A percentile compares a stretch with the other conserved stretches of the same genome.
These are phyloP conservation scores for Stegastes partitus DNA, from an alignment of 2,113 vertebrate genomes.

Conservation along the genomic window DNA sequence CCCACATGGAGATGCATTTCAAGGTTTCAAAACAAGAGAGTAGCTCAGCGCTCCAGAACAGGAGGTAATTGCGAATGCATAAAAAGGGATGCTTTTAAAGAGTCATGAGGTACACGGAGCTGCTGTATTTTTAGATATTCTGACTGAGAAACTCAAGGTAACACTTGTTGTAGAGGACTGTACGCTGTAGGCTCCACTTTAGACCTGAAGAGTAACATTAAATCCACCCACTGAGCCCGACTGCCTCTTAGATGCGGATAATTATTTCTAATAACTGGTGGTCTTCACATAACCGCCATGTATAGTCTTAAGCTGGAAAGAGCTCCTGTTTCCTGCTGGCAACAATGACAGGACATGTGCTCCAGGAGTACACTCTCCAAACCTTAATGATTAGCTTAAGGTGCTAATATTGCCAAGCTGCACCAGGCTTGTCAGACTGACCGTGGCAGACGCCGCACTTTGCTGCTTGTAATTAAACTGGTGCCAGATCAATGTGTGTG, in stretches of 20 bases:
- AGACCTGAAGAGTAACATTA: not conserved
- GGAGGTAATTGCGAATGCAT: not conserved
- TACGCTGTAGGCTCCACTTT: not conserved
- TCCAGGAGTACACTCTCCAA: not conserved
- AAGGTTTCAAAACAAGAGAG: not conserved
- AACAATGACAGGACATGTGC: constrained; percentile 13
- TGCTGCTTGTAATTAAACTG: constrained; percentile 27
- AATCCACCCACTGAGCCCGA: not conserved
- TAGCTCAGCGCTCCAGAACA: not conserved
- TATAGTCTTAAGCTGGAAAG: not conserved
- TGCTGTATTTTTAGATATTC: not conserved
- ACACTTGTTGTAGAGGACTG: too few species aligned
- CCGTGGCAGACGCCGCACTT: constrained; percentile 19
- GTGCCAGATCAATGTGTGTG: not conserved
- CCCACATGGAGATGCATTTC: not conserved
- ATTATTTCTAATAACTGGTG: constrained; percentile 7
- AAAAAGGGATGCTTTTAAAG: not conserved
- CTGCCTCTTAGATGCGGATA: not conserved
- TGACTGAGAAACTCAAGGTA: too few species aligned
- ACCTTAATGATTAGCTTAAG: constrained; percentile 31
- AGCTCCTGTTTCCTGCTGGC: constrained; percentile 16
- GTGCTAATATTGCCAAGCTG: constrained; percentile 44
- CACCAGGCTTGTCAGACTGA: constrained; percentile 8
- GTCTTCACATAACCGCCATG: constrained; percentile 14
- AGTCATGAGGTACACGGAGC: not conserved